phyloP scores from a whole-genome alignment of 2,797 vertebrate genomes.

The Acropternis orthonyx region DNA sequence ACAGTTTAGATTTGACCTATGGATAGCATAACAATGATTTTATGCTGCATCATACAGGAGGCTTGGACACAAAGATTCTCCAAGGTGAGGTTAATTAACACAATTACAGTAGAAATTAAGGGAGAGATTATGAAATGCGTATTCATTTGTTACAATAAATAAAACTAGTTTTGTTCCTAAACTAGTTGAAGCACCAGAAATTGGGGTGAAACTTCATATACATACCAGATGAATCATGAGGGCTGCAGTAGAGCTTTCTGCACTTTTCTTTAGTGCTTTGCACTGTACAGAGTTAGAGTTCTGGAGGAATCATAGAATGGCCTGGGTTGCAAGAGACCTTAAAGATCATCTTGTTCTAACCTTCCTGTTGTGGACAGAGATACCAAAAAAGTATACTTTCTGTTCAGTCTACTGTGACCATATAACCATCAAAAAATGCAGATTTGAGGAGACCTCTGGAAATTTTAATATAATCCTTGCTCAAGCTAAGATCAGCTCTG shows the following conservation, averaged over 20 bases:
- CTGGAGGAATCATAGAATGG: background rate
- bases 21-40: background rate
- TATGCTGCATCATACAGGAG: background rate
- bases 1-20: background rate
- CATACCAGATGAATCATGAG: background rate
- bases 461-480: background rate
- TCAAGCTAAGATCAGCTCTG: background rate
- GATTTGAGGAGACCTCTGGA: background rate
- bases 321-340: background rate
- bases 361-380: background rate
- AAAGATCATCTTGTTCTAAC: background rate
- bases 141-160: background rate
- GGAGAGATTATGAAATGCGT: background rate
- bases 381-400: background rate
- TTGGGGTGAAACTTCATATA: background rate
- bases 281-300: background rate
- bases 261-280: background rate
- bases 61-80: background rate
- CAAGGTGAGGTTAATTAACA: background rate
- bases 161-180: too few relatives aligned
- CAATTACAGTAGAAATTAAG: background rate
- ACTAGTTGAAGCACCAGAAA: background rate
- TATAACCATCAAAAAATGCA: background rate
- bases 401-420: background rate
- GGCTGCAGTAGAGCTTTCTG: background rate